Evolutionary conservation across 2,797 vertebrate genomes (phyloP).

Genomic region (Epinephelus malabaricus): DNA sequence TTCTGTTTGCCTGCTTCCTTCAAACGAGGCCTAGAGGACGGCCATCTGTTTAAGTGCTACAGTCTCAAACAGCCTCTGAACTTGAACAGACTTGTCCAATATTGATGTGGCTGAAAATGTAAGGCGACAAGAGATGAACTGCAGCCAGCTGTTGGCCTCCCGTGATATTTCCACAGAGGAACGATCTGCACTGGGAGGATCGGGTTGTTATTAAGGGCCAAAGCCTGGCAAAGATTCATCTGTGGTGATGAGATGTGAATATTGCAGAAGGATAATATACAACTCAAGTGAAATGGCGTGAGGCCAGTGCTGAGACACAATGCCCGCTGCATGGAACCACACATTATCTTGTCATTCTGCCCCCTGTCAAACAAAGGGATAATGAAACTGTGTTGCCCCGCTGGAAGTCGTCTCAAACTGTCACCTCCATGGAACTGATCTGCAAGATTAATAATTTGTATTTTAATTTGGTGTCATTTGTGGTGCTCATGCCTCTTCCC

Average conservation of each 20-base stretch:
- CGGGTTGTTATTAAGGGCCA: constrained; percentile 41
- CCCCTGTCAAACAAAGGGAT: constrained; percentile 47
- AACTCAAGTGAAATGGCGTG: constrained; percentile 42
- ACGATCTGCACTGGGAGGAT: constrained; percentile 43
- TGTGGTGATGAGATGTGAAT: constrained; percentile 61
- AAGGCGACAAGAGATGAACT: constrained; percentile 77
- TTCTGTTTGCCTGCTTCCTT: constrained; percentile 47
- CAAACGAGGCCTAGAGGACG: constrained; percentile 45
- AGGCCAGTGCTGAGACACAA: constrained; percentile 46
- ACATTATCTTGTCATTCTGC: constrained; percentile 48
- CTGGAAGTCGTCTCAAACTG: constrained; percentile 50
- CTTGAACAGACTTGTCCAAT: constrained; percentile 69
- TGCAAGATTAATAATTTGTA: constrained; percentile 40
- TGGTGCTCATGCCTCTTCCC: constrained; percentile 19
- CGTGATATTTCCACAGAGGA: constrained; percentile 70
- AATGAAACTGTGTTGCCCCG: constrained; percentile 24
- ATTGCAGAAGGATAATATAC: constrained; percentile 62
- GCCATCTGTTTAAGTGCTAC: constrained; percentile 66
- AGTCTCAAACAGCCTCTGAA: constrained; percentile 62
- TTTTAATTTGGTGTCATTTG: constrained; percentile 39
- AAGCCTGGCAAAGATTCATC: constrained; percentile 52
- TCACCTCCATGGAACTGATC: constrained; percentile 34
- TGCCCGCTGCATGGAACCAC: constrained; percentile 32
- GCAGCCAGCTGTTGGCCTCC: constrained; percentile 80
- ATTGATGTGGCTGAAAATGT: constrained; percentile 74